Evolutionary conservation across 2,113 vertebrate species (phyloP).

Genomic region (Aphyosemion australe): DNA sequence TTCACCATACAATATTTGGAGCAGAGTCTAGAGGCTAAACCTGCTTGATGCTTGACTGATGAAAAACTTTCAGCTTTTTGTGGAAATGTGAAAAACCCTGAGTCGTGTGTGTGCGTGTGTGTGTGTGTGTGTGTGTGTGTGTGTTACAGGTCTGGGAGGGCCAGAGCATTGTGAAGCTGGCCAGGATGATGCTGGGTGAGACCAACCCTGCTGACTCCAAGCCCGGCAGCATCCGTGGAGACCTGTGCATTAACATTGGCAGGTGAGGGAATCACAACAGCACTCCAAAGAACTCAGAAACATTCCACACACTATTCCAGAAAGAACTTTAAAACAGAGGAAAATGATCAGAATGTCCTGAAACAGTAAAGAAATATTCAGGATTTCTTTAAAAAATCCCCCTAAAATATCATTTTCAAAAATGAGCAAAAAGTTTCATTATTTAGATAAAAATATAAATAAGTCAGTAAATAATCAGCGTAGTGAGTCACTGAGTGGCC

Average conservation of each 20-base stretch:
- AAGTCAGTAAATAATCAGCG: too few species aligned
- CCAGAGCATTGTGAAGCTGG: constrained; percentile 89
- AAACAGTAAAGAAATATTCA: too few species aligned
- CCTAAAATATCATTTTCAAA: too few species aligned
- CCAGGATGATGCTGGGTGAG: constrained; percentile 93
- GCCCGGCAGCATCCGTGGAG: constrained; percentile 95
- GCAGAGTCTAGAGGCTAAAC: too few species aligned
- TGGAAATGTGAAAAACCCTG: not conserved
- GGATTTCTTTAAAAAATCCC: too few species aligned
- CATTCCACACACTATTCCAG: too few species aligned
- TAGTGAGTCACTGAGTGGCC: not conserved
- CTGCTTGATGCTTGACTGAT: too few species aligned
- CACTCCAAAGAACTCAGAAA: not conserved
- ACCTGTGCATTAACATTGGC: constrained; percentile 94
- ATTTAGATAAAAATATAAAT: too few species aligned
- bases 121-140: constrained; percentile 13
- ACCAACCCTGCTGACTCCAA: constrained; percentile 95
- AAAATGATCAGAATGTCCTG: too few species aligned
- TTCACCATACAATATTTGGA: too few species aligned
- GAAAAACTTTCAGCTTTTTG: not conserved
- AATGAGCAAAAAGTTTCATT: too few species aligned
- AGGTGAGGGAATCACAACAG: constrained; percentile 76
- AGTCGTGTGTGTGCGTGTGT: not conserved
- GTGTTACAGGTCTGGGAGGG: constrained; percentile 92
- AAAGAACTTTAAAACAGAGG: too few species aligned